phyloP scores from a whole-genome alignment of 2,888 invertebrate genomes.

The Leptura quadrifasciata region DNA sequence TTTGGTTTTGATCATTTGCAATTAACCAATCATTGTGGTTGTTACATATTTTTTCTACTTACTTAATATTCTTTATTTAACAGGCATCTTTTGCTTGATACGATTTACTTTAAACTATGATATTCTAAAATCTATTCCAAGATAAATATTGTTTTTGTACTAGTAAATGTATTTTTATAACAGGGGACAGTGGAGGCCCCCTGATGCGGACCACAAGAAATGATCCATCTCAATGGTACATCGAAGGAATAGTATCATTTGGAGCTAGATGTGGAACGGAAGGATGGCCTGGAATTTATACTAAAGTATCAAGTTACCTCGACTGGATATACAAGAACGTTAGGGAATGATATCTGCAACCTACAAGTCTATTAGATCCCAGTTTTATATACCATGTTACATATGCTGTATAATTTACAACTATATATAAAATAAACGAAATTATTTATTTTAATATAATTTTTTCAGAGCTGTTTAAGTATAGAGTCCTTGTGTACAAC shows the following conservation, averaged over 20 bases:
- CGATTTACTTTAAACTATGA: too few relatives aligned
- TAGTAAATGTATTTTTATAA: background rate
- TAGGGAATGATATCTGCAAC: background rate
- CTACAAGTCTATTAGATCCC: too few relatives aligned
- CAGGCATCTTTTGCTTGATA: too few relatives aligned
- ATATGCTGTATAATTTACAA: background rate
- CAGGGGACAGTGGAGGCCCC: conserved; percentile 87
- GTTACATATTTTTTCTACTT: too few relatives aligned
- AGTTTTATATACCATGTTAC: background rate
- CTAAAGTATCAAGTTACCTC: conserved; percentile 72
- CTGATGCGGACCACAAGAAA: conserved; percentile 78
- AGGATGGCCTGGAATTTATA: conserved; percentile 68
- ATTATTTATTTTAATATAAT: conserved; percentile 2
- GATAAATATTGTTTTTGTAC: background rate
- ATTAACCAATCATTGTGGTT: too few relatives aligned
- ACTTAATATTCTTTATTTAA: too few relatives aligned
- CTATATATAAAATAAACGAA: background rate
- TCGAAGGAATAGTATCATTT: conserved; percentile 81
- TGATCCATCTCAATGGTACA: conserved; percentile 76
- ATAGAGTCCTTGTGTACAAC: background rate
- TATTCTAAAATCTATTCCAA: background rate
- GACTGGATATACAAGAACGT: conserved; percentile 76
- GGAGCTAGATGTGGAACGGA: conserved; percentile 73
- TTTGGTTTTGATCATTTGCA: too few relatives aligned
- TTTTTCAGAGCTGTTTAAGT: background rate